A percentile compares a stretch with the other conserved stretches of the same genome.
Evolutionary conservation across 2,888 invertebrate genomes (phyloP).

Genomic region (Taphrorychus bicolor): DNA sequence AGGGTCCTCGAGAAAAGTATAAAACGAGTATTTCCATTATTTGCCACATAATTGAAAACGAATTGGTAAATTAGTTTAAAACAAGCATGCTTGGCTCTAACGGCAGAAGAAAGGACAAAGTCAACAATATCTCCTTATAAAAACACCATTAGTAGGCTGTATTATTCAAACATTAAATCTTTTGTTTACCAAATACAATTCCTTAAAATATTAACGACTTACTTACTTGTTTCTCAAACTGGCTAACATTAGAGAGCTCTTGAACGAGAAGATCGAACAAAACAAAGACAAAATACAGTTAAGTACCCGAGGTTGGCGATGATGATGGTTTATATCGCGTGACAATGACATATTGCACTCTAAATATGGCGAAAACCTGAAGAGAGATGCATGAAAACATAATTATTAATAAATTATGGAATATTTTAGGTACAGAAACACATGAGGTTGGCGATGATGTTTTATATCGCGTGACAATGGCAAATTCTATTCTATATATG

Average conservation of each 20-base stretch:
- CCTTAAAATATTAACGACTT: slow-evolving; percentile 29
- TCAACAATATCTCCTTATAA: slow-evolving; percentile 34
- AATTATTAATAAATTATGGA: neutral
- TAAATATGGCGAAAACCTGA: neutral
- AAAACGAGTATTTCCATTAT: slow-evolving; percentile 9
- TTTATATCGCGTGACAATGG: neutral
- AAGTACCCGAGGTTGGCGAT: neutral
- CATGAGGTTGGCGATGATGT: neutral
- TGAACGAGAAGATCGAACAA: neutral
- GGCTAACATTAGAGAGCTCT: neutral
- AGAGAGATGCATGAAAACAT: neutral
- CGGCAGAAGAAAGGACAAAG: slow-evolving; percentile 18
- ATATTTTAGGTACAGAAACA: too few relatives aligned
- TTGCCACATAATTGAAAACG: slow-evolving; percentile 15
- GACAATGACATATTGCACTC: neutral
- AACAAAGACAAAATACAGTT: neutral
- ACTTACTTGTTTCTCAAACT: slow-evolving; percentile 17
- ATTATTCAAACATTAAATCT: slow-evolving; percentile 30
- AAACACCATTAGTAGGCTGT: slow-evolving; percentile 35
- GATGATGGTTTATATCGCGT: neutral
- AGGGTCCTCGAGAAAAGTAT: slow-evolving; percentile 6
- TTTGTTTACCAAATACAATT: slow-evolving; percentile 30
- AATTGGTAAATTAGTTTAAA: slow-evolving; percentile 13
- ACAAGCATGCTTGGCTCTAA: slow-evolving; percentile 7
- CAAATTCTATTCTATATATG: neutral